A percentile compares a stretch with the other conserved stretches of the same genome.
These are phyloP conservation scores for Tarsius wallacei DNA, from an alignment of 2,797 vertebrate species.

Conservation along the genomic window DNA sequence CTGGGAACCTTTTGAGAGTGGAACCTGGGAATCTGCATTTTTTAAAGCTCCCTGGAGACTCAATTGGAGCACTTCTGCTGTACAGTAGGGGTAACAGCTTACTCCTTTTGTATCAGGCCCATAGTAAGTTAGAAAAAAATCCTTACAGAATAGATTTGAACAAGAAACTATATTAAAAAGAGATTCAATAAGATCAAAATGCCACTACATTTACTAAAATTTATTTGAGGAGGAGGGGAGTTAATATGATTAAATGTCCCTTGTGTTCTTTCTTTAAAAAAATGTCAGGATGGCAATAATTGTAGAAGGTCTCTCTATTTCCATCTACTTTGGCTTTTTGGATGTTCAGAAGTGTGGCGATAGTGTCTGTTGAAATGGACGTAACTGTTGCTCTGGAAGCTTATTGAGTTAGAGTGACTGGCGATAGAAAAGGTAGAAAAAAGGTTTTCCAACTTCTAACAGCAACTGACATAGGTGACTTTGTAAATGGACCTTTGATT, in stretches of 20 bases:
- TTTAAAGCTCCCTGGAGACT: not conserved
- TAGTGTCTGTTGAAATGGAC: not conserved
- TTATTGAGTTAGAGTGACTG: not conserved
- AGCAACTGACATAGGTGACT: slow-evolving; percentile 6
- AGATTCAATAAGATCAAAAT: not conserved
- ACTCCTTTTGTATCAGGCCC: not conserved
- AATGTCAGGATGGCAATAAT: not conserved
- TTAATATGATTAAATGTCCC: not conserved
- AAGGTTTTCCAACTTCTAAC: not conserved
- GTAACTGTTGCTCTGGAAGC: not conserved
- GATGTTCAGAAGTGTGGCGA: not conserved
- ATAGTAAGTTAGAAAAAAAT: not conserved
- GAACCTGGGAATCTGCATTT: not conserved
- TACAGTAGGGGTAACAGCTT: not conserved
- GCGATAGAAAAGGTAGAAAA: not conserved
- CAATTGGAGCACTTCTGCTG: not conserved
- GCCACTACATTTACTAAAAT: not conserved
- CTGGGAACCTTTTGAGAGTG: not conserved
- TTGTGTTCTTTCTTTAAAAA: not conserved
- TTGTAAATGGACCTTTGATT: not conserved
- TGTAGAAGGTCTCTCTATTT: not conserved
- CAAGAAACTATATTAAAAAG: not conserved
- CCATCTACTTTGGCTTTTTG: not conserved
- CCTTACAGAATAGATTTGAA: not conserved
- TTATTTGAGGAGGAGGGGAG: not conserved